Evolutionary conservation across 1,140 invertebrate genomes (phyloP).

Genomic region (Megalonaias nervosa): DNA sequence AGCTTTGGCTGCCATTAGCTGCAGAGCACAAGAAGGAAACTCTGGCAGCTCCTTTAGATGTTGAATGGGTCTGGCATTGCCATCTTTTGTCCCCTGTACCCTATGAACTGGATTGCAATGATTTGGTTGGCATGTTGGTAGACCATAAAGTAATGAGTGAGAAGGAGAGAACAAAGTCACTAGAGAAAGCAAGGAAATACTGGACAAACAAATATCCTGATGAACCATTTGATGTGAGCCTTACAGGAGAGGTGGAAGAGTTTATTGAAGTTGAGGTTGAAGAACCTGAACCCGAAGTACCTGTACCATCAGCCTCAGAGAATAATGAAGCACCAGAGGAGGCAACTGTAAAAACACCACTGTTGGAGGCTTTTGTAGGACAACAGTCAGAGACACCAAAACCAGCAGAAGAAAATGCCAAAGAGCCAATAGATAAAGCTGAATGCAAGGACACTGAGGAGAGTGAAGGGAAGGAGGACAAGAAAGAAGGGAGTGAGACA

Average conservation of each 20-base stretch:
- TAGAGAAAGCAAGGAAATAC: conserved; percentile 44
- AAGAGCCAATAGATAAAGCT: too few species aligned
- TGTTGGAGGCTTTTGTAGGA: too few species aligned
- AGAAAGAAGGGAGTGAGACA: too few species aligned
- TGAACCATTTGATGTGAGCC: conserved; percentile 53
- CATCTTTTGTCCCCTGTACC: conserved; percentile 71
- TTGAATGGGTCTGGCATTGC: conserved; percentile 75
- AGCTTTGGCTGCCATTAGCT: conserved; percentile 71
- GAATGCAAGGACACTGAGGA: too few species aligned
- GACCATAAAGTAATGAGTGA: conserved; percentile 68
- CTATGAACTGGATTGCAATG: conserved; percentile 71
- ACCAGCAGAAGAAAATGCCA: too few species aligned
- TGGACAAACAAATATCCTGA: conserved; percentile 54
- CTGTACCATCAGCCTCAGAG: conserved; percentile 1
- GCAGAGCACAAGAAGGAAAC: conserved; percentile 53
- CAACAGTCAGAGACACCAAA: too few species aligned
- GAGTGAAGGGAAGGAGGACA: too few species aligned
- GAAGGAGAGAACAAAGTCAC: conserved; percentile 44
- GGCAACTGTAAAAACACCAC: background rate
- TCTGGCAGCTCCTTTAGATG: conserved; percentile 71
- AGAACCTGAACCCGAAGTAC: background rate
- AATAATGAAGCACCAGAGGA: conserved; percentile 9
- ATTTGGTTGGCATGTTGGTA: conserved; percentile 65
- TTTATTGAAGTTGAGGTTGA: background rate
- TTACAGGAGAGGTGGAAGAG: conserved; percentile 29